Evolutionary conservation across 2,888 invertebrate genomes (phyloP), one percentile per base, ranked within the genome.

Genomic region (Rhorus exstirpatorius): DNA sequence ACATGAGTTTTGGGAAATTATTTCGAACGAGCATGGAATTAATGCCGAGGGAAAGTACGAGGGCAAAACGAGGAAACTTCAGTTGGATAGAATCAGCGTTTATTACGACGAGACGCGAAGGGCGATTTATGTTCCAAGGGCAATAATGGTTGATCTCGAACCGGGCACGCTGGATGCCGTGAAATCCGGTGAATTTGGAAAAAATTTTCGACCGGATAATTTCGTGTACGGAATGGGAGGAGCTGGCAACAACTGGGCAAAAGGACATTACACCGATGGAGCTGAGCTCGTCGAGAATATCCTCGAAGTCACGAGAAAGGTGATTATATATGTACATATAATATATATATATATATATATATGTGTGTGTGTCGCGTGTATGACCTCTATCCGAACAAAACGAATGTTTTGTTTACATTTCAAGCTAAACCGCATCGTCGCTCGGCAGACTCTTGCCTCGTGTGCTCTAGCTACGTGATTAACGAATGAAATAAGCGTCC

Each of bases 81-180:
- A 76, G 17, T 67, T 76, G 24, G 67, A 76, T 3, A 51, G 44
- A 55, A 76, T 76, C 14, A 41, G 44, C 31, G 80, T 81, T 10
- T 81, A 81, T 65, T 81, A 63, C 55, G 38, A 75, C 35, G 75
- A 81, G 12, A 75, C 71, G 7, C 44, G 49, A 10, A 70, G 46
- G n/a, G 76, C 38, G 17, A 70, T 61, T 26, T 81, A 81, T 46
- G 80, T 81, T 8, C 80, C 80, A 19, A 58, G 79, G 0, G 72
- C 79, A 14, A 58, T 79, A 0, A 55, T 79, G 4, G 68, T 79
- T 10, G 79, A 79, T 61, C 44, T 79, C 3, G 79, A 79, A 51
- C 79, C 79, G 8, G 79, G 79, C 3, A 79, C 79, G 0, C 74
- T 79, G 79, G 74, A 79, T 24, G 67, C 79, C 24, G 61, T 74